Evolutionary conservation across 1,140 invertebrate genomes (phyloP).

Genomic region (Rhopalosiphum padi): DNA sequence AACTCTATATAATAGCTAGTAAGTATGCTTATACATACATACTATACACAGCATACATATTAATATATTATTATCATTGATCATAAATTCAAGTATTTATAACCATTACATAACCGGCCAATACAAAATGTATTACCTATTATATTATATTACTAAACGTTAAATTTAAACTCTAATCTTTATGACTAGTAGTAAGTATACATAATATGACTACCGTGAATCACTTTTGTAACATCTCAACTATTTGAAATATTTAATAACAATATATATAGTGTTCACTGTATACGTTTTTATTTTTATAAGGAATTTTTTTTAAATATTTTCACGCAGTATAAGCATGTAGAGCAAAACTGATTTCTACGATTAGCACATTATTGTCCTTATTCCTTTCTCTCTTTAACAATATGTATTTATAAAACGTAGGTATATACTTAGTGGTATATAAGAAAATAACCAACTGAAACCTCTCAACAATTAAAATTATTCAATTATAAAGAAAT

Average conservation of each 20-base stretch:
- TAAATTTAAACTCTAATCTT: neutral
- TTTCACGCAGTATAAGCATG: conserved; percentile 34
- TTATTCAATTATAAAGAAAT: neutral
- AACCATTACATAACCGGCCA: neutral
- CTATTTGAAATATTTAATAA: conserved; percentile 5
- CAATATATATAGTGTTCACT: neutral
- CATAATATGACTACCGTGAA: neutral
- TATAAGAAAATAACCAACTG: neutral
- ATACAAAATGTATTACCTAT: neutral
- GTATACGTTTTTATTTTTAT: neutral
- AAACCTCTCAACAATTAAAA: neutral
- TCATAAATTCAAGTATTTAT: neutral
- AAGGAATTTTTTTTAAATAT: conserved; percentile 12
- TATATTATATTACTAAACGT: neutral
- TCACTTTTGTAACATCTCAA: neutral
- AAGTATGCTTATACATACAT: neutral
- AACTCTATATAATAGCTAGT: neutral
- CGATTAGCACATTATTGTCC: conserved; percentile 32
- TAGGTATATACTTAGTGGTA: neutral
- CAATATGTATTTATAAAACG: neutral
- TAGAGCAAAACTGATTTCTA: conserved; percentile 36
- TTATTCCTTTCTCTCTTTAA: neutral
- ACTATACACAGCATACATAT: neutral
- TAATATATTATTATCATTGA: neutral
- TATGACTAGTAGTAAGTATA: neutral